Conservation (phyloP, 2,888 invertebrate species). For the Horisme vitalbata region DNA sequence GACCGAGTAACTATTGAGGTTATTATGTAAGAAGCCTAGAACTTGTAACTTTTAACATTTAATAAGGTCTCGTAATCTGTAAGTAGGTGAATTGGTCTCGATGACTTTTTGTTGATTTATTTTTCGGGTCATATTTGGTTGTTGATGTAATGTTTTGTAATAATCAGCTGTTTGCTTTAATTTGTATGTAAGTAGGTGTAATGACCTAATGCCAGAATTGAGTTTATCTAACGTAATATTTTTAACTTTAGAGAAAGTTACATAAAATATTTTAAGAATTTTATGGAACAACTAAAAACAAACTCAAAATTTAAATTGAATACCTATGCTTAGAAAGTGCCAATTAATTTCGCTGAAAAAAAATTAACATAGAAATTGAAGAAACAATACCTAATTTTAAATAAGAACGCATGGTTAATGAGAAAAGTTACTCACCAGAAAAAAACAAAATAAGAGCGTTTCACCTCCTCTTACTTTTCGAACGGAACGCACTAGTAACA, state of each 20-base stretch:
- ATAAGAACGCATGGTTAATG: constrained; percentile 8
- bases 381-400: constrained; percentile 6
- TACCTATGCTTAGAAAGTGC: neutral
- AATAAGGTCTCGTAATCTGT: constrained; percentile 32
- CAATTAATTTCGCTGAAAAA: neutral
- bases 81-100: constrained; percentile 31
- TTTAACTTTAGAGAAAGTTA: too few relatives aligned
- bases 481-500: constrained; percentile 30
- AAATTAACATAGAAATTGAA: neutral
- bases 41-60: constrained; percentile 34
- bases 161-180: constrained; percentile 4
- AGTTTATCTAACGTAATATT: too few relatives aligned
- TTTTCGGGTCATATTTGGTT: constrained; percentile 20
- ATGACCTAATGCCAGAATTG: too few relatives aligned
- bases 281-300: too few relatives aligned
- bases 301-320: too few relatives aligned
- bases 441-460: constrained; percentile 54
- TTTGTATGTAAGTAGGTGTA: neutral
- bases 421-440: constrained; percentile 47
- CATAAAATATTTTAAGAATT: too few relatives aligned
- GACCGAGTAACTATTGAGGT: constrained; percentile 24
- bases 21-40: constrained; percentile 34
- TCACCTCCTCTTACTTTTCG: constrained; percentile 73
- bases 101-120: constrained; percentile 21
- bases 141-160: constrained; percentile 19